Base-by-base conservation (phyloP, 2,888 invertebrate species). In the Nowickia ferox region DNA sequence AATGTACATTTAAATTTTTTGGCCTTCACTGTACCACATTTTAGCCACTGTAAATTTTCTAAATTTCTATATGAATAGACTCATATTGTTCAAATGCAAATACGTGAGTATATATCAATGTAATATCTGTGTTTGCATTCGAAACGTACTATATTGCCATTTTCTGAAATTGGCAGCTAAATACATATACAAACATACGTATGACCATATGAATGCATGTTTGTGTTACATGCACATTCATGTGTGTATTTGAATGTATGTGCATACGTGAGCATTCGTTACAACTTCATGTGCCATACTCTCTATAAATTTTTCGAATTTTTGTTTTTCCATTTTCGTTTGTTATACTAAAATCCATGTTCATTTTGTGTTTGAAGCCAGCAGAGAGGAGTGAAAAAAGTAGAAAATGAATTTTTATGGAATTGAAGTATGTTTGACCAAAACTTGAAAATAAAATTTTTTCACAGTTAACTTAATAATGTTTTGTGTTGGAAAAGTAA, bases 361-460 rank as follows among this genome's bases (percentile, higher is more conserved):
- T 46, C 30, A 30, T 30, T 55, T 40, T 44, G 38, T 55, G 38
- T 17, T 13, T 11, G 38, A 15, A 63, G 48, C 6, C 61, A 22
- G 66, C 61, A 22, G 66, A 38, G 53, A 30, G 30, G 9, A 40
- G 30, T n/a, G 42, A 13, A 9, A 80, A n/a, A 55, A 48, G 46
- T 19, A 65, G 63, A 66, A 76, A 66, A 72, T 61, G 22, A 17
- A 75, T 75, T 84, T 87, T 80, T 83, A 83, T 87, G 72, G 76
- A 81, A 87, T 84, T 85, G 83, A 85, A 88, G 88, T 87, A 65
- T 88, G 84, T 88, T 88, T 88, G 87, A 84, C 74, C 59, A 88
- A 87, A 88, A 88, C 88, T 88, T 88, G 86, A 88, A 88, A 87
- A 30, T 6, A 30, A 75, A 87, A 86, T 87, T 84, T 88, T 86